Base-by-base conservation (phyloP, 2,113 vertebrate genomes). In the Coreoperca whiteheadi region DNA sequence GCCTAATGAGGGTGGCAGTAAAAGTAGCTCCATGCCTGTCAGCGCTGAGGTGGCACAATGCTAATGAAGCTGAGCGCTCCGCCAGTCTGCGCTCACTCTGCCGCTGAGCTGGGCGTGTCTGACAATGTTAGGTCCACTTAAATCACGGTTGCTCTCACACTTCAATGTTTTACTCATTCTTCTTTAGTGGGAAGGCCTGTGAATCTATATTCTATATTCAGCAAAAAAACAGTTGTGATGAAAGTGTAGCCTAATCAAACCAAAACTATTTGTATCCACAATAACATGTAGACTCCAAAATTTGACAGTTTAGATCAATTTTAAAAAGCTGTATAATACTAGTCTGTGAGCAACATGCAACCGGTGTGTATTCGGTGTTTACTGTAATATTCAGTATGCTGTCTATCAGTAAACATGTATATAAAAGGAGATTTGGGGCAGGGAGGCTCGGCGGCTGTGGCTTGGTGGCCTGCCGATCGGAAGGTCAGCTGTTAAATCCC, bases 11-110 rank as follows among this genome's bases (percentile, higher is more conserved):
- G 81, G n/a, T 51, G 69, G 87, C 87, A 85, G 85, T 93, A 92
- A 93, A 94, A 93, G 86, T 71, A 90, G 84, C 88, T 87, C 88
- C 4, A 10, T 50, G 84, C 65, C 81, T 86, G 88, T 94, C 92
- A 93, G 92, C 80, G 69, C 92, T 93, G 91, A 92, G 92, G 90
- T 90, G 82, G 94, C 92, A 91, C 81, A 65, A 65, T 60, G 64
- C 75, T 91, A 82, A 92, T 34, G 8, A 84, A 82, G 66, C 86
- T 28, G 51, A 69, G 64, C 23, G 50, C 84, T 76, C 79, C n/a
- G n/a, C 5, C 51, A 37, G 74, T 48, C 71, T 81, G 85, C 53
- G 75, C 57, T 34, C 37, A 54, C 41, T 64, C 64, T 20, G 57
- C 77, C 72, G 82, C 77, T 66, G 57, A 74, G 57, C 56, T 32